Evolutionary conservation across 2,797 vertebrate species (phyloP), one percentile per base, ranked within the genome.

Genomic region (Bovichtus diacanthus): DNA sequence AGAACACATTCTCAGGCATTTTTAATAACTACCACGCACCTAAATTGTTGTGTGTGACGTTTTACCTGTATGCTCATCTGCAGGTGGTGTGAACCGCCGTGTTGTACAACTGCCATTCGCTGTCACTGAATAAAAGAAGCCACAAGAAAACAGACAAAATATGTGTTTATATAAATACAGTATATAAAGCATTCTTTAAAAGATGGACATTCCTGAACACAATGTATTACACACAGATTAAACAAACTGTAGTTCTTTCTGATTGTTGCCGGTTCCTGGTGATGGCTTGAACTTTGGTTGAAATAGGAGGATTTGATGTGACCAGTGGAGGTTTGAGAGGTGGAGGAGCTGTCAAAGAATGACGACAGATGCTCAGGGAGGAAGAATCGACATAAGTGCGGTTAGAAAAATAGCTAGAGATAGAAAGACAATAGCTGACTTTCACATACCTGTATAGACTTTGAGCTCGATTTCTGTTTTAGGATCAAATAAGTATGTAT

Each of bases 381-480:
- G n/a, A 62, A 13, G 15, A 54, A 19, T 54, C n/a, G 43, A 62
- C 34, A 5, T 7, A 39, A 39, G 39, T n/a, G n/a, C n/a, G n/a
- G n/a, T n/a, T n/a, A n/a, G n/a, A n/a, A 31, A 27, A 63, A 31
- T 10, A 25, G 11, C 18, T 5, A 46, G 0, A 39, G 34, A n/a
- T 0, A 41, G 47, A 71, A 29, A 31, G 8, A 23, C n/a, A n/a
- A n/a, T 13, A 29, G 2, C 9, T 50, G 18, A 31, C 15, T 50
- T 49, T 19, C 15, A 75, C 47, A 16, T 38, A 61, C 47, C 15
- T 54, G 39, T 47, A 29, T 51, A 3, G n/a, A 74, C 63, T 59
- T 4, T 54, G 2, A 75, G 47, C 4, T 68, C 0, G 9, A 60
- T 21, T 43, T 51, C 18, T 49, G 11, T 49, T 25, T 1, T 4